Evolutionary conservation across 2,113 vertebrate genomes (phyloP).

Genomic region (Ciconia maguari): DNA sequence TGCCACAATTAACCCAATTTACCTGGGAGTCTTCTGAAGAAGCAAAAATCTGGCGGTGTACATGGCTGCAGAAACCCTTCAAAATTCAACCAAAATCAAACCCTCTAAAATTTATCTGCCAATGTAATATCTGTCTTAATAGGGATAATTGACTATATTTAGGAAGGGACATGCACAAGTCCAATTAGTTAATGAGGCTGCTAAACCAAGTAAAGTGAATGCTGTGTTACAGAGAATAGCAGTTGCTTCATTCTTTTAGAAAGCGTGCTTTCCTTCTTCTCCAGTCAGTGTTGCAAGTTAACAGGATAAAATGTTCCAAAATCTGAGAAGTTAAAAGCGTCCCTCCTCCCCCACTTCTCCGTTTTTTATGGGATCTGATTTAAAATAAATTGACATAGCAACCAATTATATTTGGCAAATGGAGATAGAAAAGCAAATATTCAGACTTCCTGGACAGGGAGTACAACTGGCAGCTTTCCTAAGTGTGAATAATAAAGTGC

Average conservation of each 20-base stretch:
- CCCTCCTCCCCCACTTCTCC: slow-evolving; percentile 29
- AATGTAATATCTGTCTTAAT: not conserved
- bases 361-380: slow-evolving; percentile 68
- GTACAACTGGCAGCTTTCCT: slow-evolving; percentile 70
- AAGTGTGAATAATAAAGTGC: slow-evolving; percentile 70
- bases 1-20: not conserved
- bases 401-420: slow-evolving; percentile 77
- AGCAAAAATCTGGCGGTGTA: not conserved
- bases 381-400: slow-evolving; percentile 77
- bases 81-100: not conserved
- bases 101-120: not conserved
- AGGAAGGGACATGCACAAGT: not conserved
- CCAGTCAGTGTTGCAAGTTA: not conserved
- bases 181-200: not conserved
- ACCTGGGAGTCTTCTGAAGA: not conserved
- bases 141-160: not conserved
- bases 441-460: slow-evolving; percentile 78
- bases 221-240: not conserved
- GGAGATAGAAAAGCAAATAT: slow-evolving; percentile 75
- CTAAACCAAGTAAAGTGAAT: not conserved
- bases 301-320: slow-evolving; percentile 61
- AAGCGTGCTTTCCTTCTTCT: not conserved
- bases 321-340: slow-evolving; percentile 49
- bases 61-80: not conserved
- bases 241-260: not conserved